A percentile compares a stretch with the other conserved stretches of the same genome.
Evolutionary conservation across 2,888 invertebrate species (phyloP).

Genomic region (Pardosa pseudoannulata): DNA sequence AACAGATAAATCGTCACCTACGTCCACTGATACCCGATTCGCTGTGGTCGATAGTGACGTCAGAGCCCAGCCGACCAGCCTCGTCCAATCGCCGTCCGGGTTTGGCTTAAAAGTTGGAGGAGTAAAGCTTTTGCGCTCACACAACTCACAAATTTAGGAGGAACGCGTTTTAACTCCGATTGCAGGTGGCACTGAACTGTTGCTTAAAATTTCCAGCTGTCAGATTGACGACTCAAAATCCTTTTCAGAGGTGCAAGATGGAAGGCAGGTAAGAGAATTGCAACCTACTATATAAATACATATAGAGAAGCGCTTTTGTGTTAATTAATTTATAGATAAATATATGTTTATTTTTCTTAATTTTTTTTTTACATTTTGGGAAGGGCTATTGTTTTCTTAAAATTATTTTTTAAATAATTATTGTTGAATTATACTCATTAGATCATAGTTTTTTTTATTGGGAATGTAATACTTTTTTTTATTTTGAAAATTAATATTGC

Average conservation of each 20-base stretch:
- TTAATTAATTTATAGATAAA: too few species aligned
- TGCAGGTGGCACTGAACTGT: not conserved
- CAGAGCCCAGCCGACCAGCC: slow-evolving; percentile 45
- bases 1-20: slow-evolving; percentile 46
- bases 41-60: slow-evolving; percentile 25
- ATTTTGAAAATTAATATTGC: too few species aligned
- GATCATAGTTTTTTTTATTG: too few species aligned
- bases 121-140: slow-evolving; percentile 50
- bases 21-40: slow-evolving; percentile 28
- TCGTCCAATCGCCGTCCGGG: slow-evolving; percentile 36
- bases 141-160: slow-evolving; percentile 53
- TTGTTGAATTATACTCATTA: too few species aligned
- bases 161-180: slow-evolving; percentile 12
- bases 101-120: slow-evolving; percentile 63
- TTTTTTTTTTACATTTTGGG: too few species aligned
- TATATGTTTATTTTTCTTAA: too few species aligned
- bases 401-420: too few species aligned
- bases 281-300: too few species aligned
- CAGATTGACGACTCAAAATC: not conserved
- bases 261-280: not conserved
- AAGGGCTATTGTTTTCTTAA: too few species aligned
- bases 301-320: too few species aligned
- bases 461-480: too few species aligned
- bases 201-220: not conserved
- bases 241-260: not conserved